Evolutionary conservation across 2,797 vertebrate genomes (phyloP), one percentile per base, ranked within the genome.

Genomic region (Sebastes taczanowskii): DNA sequence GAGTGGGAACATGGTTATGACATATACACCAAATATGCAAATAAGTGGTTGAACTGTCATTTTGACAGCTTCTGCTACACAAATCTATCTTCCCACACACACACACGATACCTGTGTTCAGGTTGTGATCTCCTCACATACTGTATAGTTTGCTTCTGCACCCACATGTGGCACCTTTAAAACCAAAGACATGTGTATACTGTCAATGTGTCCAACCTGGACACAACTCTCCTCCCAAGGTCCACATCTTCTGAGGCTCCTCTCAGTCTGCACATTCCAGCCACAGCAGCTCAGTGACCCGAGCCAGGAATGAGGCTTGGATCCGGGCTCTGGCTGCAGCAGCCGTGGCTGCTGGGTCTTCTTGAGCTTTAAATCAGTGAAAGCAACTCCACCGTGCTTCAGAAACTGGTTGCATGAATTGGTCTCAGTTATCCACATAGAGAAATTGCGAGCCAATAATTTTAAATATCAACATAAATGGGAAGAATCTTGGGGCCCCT

Each of bases 201-300:
- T 9, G 49, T 52, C 49, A 56, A 11, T 68, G 69, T 58, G 71
- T 56, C 34, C 62, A 69, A 22, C 80, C 70, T 71, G 68, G 9
- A 22, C 56, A 22, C 52, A 72, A 38, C 67, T 27, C 60, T 32
- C 35, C 72, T 62, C 42, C 67, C 34, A 20, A n/a, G 18, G 38
- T 84, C 46, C 79, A 64, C 88, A 72, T 87, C 82, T 77, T 23
- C 4, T 11, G 72, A 89, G 92, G 91, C 92, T 94, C 91, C 92
- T 85, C 84, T 87, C 81, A 89, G 92, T 93, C 89, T 91, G 90
- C 10, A 86, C 85, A 80, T 81, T 88, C 83, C 86, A 84, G 88
- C 88, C 91, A 71, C 89, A 89, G 89, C 85, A 68, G 80, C 83
- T 72, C 84, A 38, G 2, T 83, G 86, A 86, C 84, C 85, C 78